Evolutionary conservation across 2,113 vertebrate species (phyloP).

Genomic region (Kryptolebias marmoratus): DNA sequence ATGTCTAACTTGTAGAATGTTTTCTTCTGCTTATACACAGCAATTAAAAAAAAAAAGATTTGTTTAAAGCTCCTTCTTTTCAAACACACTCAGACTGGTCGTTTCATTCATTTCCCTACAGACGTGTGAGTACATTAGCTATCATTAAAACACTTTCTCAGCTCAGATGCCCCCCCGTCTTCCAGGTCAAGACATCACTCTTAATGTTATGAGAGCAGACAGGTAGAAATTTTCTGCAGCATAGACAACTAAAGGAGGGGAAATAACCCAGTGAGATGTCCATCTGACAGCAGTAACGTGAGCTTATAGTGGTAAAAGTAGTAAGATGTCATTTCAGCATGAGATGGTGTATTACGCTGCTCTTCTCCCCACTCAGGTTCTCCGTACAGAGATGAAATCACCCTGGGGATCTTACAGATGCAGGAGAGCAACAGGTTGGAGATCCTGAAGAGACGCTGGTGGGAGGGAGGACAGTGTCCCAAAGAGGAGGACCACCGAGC

Average conservation of each 20-base stretch:
- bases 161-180: too few species aligned
- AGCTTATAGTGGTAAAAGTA: background rate
- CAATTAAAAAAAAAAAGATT: too few species aligned
- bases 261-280: background rate
- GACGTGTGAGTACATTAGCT: too few species aligned
- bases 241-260: background rate
- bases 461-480: slow-evolving; percentile 90
- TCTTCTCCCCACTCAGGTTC: slow-evolving; percentile 77
- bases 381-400: slow-evolving; percentile 90
- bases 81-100: too few species aligned
- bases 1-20: too few species aligned
- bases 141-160: too few species aligned
- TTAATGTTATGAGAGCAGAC: too few species aligned
- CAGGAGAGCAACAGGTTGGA: slow-evolving; percentile 93
- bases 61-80: too few species aligned
- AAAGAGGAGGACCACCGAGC: slow-evolving; percentile 92
- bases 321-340: background rate
- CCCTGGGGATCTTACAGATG: slow-evolving; percentile 88
- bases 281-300: background rate
- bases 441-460: slow-evolving; percentile 92
- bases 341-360: background rate
- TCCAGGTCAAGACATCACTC: too few species aligned
- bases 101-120: too few species aligned
- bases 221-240: too few species aligned
- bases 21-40: too few species aligned